These are phyloP conservation scores for Drosophila ironensis DNA, from an alignment of 1,140 invertebrate genomes.

Conservation along the genomic window DNA sequence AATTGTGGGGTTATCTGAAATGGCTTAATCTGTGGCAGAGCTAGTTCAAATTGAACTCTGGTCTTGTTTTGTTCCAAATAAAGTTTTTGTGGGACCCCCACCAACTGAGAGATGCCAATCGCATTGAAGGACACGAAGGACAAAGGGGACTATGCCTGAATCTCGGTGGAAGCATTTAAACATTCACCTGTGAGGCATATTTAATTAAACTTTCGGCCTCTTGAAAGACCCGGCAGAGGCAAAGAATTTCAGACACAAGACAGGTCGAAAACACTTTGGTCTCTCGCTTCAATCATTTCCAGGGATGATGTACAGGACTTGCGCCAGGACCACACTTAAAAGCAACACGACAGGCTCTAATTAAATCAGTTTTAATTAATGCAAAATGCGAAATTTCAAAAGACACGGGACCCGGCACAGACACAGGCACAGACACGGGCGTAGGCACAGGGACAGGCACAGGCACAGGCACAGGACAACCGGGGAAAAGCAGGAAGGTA, in stretches of 20 bases:
- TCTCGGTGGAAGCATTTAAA: neutral
- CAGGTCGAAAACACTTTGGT: conserved; percentile 54
- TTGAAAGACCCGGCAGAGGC: conserved; percentile 17
- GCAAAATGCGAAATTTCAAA: conserved; percentile 76
- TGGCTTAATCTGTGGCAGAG: too few species aligned
- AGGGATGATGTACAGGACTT: neutral
- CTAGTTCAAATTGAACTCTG: too few species aligned
- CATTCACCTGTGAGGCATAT: conserved; percentile 54
- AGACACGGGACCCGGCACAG: conserved; percentile 41
- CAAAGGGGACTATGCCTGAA: neutral
- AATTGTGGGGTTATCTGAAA: too few species aligned
- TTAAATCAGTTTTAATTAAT: conserved; percentile 80
- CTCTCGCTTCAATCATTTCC: conserved; percentile 24
- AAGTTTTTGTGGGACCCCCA: neutral
- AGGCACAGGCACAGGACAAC: neutral
- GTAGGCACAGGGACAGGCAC: neutral
- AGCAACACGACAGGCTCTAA: conserved; percentile 69
- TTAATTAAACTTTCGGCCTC: conserved; percentile 75
- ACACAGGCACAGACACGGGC: neutral
- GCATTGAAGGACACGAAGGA: neutral
- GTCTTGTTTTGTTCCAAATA: too few species aligned
- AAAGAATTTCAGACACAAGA: conserved; percentile 30
- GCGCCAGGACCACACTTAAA: conserved; percentile 47
- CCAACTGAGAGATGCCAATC: neutral
- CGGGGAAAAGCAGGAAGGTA: neutral